These are phyloP conservation scores for Abscondita cerata DNA, from an alignment of 2,888 invertebrate species.

Conservation along the genomic window DNA sequence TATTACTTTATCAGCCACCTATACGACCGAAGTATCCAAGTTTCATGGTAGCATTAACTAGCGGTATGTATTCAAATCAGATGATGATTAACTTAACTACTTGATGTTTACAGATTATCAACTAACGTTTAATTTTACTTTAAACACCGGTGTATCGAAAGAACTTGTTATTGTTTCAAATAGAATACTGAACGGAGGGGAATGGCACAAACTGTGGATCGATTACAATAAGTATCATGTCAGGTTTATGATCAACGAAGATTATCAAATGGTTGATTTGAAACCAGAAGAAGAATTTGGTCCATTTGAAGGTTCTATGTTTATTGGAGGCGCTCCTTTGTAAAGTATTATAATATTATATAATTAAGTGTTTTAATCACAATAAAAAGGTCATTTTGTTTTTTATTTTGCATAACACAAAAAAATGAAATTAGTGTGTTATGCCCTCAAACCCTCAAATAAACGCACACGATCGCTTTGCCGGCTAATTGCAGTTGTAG, in stretches of 20 bases:
- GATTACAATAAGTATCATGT: slow-evolving; percentile 95
- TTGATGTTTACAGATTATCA: slow-evolving; percentile 70
- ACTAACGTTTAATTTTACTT: slow-evolving; percentile 87
- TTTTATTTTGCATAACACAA: too few relatives aligned
- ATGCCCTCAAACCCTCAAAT: too few relatives aligned
- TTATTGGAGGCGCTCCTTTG: slow-evolving; percentile 92
- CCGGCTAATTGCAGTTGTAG: too few relatives aligned
- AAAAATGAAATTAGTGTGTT: too few relatives aligned
- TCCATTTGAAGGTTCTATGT: slow-evolving; percentile 92
- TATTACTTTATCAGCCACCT: slow-evolving; percentile 89
- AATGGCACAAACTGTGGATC: slow-evolving; percentile 97
- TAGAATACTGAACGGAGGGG: slow-evolving; percentile 85
- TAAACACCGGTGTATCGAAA: slow-evolving; percentile 83
- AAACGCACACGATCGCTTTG: too few relatives aligned
- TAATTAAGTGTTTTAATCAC: too few relatives aligned
- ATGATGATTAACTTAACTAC: neutral
- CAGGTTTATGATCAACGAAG: slow-evolving; percentile 90
- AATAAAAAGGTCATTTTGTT: too few relatives aligned
- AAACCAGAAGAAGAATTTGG: slow-evolving; percentile 88
- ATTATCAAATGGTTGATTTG: slow-evolving; percentile 86
- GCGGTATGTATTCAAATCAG: slow-evolving; percentile 63
- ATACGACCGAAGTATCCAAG: slow-evolving; percentile 89
- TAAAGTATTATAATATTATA: too few relatives aligned
- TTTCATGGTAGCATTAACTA: slow-evolving; percentile 89
- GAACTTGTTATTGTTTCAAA: slow-evolving; percentile 84